Base-by-base conservation (phyloP, 2,888 invertebrate genomes). In the Caenorhabditis becei region DNA sequence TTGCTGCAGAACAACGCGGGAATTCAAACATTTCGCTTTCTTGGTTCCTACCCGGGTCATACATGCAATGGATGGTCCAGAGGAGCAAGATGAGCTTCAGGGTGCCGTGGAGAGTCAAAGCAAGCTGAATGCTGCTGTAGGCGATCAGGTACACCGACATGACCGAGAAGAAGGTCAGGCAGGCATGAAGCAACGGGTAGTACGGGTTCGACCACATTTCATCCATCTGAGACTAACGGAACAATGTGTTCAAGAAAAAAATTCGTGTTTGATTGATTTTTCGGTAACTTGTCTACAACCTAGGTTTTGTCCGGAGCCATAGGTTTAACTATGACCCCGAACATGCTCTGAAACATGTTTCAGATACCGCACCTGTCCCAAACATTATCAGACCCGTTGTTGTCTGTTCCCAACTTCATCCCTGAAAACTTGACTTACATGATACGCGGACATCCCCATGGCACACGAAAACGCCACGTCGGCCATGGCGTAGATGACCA, bases 71-170 rank as follows among this genome's bases (percentile, higher is more conserved):
- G 0, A 74, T 24, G n/a, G 51, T 51, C 74, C 59, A 74, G 11
- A 66, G 11, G 10, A 66, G 23, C 1, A 63, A 23, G 7, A 59
- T n/a, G 1, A 51, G n/a, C 58, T 74, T 74, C 1, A 74, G 24
- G 0, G 49, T 7, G 0, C 74, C 74, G 32, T 74, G 74, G 23
- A 74, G 59, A 7, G 49, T 14, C 1, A 74, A n/a, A 8, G 65
- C 74, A 2, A 74, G 32, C 10, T 74, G 58, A n/a, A 74, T 28
- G 66, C 58, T 65, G 23, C 74, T 74, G 59, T 51, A 74, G 10
- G 74, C 74, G n/a, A 66, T 35, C 18, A 74, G 37, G 49, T 74
- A 74, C 24, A 74, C 74, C 5, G 74, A 74, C 14, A 74, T 5
- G 0, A 74, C 58, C 10, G 74, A 59, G 49, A 74, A 51, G 11